Evolutionary conservation across 2,888 invertebrate genomes (phyloP).

Genomic region (Tanytarsus gracilentus): DNA sequence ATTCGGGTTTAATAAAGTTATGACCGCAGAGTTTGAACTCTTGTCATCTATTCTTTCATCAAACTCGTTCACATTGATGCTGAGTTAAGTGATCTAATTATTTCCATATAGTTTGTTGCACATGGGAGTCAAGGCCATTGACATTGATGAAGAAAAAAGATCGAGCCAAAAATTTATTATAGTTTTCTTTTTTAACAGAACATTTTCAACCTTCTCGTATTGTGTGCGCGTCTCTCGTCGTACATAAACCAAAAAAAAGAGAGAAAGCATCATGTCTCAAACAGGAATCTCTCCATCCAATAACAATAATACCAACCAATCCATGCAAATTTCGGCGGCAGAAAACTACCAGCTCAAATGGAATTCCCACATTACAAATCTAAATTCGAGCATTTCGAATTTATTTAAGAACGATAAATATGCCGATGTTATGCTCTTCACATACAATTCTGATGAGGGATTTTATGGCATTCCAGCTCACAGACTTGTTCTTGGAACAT

Average conservation of each 20-base stretch:
- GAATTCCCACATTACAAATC: slow-evolving; percentile 75
- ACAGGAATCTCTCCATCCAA: slow-evolving; percentile 24
- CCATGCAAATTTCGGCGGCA: slow-evolving; percentile 45
- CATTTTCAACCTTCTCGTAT: slow-evolving; percentile 16
- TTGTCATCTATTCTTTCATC: no score
- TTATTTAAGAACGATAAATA: slow-evolving; percentile 63
- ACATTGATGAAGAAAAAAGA: slow-evolving; percentile 9
- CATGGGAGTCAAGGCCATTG: slow-evolving; percentile 15
- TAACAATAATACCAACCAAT: slow-evolving; percentile 43
- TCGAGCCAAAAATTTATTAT: slow-evolving; percentile 13
- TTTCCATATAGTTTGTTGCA: no score
- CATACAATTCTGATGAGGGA: slow-evolving; percentile 49
- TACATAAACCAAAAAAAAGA: neutral
- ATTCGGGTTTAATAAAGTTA: no score
- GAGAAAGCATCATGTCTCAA: slow-evolving; percentile 21
- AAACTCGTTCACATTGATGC: no score
- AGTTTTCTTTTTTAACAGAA: slow-evolving; percentile 18
- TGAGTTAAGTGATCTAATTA: neutral
- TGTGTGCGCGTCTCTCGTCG: neutral
- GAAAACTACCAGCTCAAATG: slow-evolving; percentile 84
- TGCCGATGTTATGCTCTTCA: slow-evolving; percentile 72
- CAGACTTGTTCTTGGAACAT: slow-evolving; percentile 74
- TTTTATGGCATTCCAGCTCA: slow-evolving; percentile 69
- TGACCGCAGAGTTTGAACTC: no score
- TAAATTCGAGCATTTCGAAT: slow-evolving; percentile 72